Evolutionary conservation across 2,888 invertebrate species (phyloP), one percentile per base, ranked within the genome.

Genomic region (Parnassius apollo): DNA sequence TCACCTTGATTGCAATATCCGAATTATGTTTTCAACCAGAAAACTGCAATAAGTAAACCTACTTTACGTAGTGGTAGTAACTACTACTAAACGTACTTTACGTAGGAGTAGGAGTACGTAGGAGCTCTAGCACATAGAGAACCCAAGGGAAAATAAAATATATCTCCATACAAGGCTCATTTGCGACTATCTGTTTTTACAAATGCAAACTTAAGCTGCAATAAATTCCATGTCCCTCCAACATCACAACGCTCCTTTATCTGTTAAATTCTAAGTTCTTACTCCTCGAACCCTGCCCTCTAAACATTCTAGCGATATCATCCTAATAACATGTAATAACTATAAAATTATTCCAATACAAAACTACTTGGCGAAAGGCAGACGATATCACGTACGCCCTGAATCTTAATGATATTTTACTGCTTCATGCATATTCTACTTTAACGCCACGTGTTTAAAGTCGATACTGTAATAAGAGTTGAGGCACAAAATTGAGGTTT

Each of bases 271-370:
- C 56, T 51, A 59, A 63, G 59, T 59, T 56, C 56, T 59, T 59
- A 56, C 55, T 51, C 61, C 22, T 44, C 64, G 66, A 65, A 65
- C 64, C 67, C 63, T 64, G 70, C 68, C 68, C 66, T 66, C 64
- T 67, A 64, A 62, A 66, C 69, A 66, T 72, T 68, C 73, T 72
- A 75, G 71, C 75, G 76, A 82, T 83, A 83, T 77, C 78, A 78
- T 81, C 84, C 82, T 85, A 86, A 88, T 86, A 78, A 76, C 72
- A 82, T 84, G 85, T 86, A 90, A 88, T 87, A 88, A 89, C 87
- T 88, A 88, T 88, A 86, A 90, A 88, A 88, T 88, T 86, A 88
- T 88, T 87, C 83, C 86, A 86, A 86, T 85, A 88, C 86, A 82
- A 84, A 88, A 88, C 86, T 85, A 86, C 87, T 83, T 81, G 84